Evolutionary conservation across 2,113 vertebrate species (phyloP).

Genomic region (Salvator merianae): DNA sequence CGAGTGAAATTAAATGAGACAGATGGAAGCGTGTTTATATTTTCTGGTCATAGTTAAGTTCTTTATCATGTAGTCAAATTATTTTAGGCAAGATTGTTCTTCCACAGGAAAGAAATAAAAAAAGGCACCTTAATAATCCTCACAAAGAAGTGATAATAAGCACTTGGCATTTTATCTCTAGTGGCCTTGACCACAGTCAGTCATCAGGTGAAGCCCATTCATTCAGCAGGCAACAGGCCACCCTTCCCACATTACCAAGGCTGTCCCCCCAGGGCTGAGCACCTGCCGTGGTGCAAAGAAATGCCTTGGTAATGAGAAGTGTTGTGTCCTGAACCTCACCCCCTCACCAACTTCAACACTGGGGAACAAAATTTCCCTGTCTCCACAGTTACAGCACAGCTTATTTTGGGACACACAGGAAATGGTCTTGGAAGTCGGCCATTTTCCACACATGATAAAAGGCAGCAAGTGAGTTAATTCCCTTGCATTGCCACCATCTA

Average conservation of each 20-base stretch:
- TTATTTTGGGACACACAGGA: no score
- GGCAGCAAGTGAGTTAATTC: no score
- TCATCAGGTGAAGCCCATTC: slow-evolving; percentile 43
- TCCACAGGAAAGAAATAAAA: slow-evolving; percentile 24
- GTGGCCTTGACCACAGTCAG: slow-evolving; percentile 17
- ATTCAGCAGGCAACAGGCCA: slow-evolving; percentile 16
- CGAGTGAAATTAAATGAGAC: slow-evolving; percentile 49
- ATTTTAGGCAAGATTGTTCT: slow-evolving; percentile 5
- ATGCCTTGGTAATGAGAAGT: no score
- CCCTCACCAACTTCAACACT: no score
- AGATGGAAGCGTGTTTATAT: slow-evolving; percentile 37
- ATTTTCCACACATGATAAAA: no score
- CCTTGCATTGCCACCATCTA: no score
- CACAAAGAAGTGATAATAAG: slow-evolving; percentile 36
- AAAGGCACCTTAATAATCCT: slow-evolving; percentile 53
- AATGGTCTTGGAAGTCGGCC: no score
- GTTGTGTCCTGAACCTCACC: no score
- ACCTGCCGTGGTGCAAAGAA: no score
- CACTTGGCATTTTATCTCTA: slow-evolving; percentile 35
- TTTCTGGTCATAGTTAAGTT: slow-evolving; percentile 28
- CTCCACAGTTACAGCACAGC: no score
- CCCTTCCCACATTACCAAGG: neutral
- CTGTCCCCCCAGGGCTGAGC: no score
- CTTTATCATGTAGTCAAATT: slow-evolving; percentile 45
- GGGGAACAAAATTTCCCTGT: no score